phyloP scores from a whole-genome alignment of 2,888 invertebrate species.

The Neoitamus cyanurus region DNA sequence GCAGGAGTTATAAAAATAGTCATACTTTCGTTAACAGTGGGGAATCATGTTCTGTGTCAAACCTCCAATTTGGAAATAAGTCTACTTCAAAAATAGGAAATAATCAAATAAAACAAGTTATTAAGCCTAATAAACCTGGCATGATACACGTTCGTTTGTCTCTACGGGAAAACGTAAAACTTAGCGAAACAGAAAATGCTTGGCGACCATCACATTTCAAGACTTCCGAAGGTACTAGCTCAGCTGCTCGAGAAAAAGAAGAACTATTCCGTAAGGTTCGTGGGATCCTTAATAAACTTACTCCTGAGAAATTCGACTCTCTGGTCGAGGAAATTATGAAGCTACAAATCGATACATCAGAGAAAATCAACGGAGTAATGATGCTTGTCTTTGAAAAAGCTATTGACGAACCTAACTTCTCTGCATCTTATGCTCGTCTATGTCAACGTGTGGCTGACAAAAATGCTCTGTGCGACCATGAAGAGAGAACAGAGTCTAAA shows the following conservation, averaged over 20 bases:
- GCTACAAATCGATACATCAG: slow-evolving; percentile 78
- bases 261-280: slow-evolving; percentile 81
- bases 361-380: slow-evolving; percentile 83
- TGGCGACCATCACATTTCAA: slow-evolving; percentile 80
- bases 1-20: background rate
- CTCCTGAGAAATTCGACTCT: slow-evolving; percentile 88
- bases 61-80: background rate
- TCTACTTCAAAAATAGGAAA: background rate
- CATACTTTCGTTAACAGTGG: background rate
- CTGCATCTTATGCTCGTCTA: slow-evolving; percentile 90
- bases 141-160: slow-evolving; percentile 72
- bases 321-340: slow-evolving; percentile 77
- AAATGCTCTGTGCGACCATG: slow-evolving; percentile 59
- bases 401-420: slow-evolving; percentile 94
- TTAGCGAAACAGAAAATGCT: slow-evolving; percentile 84
- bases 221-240: background rate
- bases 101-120: background rate
- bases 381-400: slow-evolving; percentile 95
- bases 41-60: too few relatives aligned
- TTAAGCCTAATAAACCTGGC: slow-evolving; percentile 67
- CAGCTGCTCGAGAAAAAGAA: slow-evolving; percentile 60
- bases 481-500: background rate
- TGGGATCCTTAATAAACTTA: slow-evolving; percentile 88
- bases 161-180: slow-evolving; percentile 77
- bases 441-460: slow-evolving; percentile 75